Conservation (phyloP, 2,113 vertebrate genomes). For the Sprattus sprattus region DNA sequence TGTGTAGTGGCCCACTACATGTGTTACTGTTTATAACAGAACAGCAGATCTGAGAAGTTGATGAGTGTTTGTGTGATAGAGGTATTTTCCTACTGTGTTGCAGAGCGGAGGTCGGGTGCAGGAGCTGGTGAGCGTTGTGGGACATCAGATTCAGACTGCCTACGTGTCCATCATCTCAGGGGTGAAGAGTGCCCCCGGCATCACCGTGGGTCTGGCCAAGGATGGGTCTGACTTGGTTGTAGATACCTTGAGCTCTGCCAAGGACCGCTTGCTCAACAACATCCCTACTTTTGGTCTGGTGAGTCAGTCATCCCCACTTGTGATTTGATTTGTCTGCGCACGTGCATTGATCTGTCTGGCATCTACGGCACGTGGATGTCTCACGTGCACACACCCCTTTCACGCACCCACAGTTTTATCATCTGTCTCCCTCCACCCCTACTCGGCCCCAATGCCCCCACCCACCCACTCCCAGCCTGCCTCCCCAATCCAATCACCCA, state of each 20-base stretch:
- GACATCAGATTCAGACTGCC: constrained; percentile 61
- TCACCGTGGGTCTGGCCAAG: constrained; percentile 62
- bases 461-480: neutral
- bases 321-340: constrained; percentile 57
- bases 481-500: constrained; percentile 46
- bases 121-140: constrained; percentile 57
- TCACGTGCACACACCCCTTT: constrained; percentile 45
- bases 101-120: neutral
- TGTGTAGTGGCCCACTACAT: neutral
- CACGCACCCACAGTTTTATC: neutral
- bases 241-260: constrained; percentile 59
- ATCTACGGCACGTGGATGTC: constrained; percentile 19
- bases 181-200: constrained; percentile 53
- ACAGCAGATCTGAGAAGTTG: neutral
- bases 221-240: constrained; percentile 60
- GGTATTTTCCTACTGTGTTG: neutral
- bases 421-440: neutral
- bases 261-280: constrained; percentile 62
- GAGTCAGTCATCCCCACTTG: constrained; percentile 56
- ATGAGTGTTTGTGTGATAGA: neutral
- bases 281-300: constrained; percentile 66
- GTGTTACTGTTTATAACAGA: neutral
- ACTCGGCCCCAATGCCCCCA: neutral
- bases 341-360: constrained; percentile 42
- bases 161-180: constrained; percentile 55